phyloP scores from a whole-genome alignment of 1,140 invertebrate species.

The Leptinotarsa undecemlineata region DNA sequence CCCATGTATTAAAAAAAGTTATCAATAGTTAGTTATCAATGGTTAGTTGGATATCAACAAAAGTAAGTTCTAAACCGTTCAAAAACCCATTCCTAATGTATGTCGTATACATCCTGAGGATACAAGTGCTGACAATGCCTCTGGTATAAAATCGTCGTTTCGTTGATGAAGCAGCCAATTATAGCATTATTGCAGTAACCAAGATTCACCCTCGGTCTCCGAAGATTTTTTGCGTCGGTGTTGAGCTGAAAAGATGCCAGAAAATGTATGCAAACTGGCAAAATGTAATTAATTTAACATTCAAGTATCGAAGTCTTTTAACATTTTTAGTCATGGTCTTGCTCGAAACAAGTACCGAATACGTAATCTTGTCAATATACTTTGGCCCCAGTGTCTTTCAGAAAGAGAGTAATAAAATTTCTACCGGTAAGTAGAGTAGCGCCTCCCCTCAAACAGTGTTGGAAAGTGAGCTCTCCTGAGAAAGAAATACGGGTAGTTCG shows the following conservation, averaged over 20 bases:
- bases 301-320: conserved; percentile 52
- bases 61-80: too few species aligned
- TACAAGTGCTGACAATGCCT: too few species aligned
- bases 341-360: conserved; percentile 49
- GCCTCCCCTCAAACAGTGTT: neutral
- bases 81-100: too few species aligned
- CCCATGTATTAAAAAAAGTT: too few species aligned
- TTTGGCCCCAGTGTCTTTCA: conserved; percentile 36
- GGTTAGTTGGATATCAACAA: too few species aligned
- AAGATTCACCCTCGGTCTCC: neutral
- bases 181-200: neutral
- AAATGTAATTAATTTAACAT: conserved; percentile 53
- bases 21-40: too few species aligned
- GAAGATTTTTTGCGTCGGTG: conserved; percentile 24
- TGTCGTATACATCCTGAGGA: too few species aligned
- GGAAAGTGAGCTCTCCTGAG: too few species aligned
- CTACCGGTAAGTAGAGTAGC: conserved; percentile 33
- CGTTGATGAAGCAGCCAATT: neutral
- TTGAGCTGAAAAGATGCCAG: conserved; percentile 22
- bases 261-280: conserved; percentile 30
- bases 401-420: conserved; percentile 41
- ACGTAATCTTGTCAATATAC: conserved; percentile 46
- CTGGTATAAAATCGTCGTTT: neutral
- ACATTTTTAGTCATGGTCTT: conserved; percentile 49
- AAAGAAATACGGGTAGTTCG: too few species aligned